Evolutionary conservation across 2,797 vertebrate genomes (phyloP).

Genomic region (Mycteria americana): DNA sequence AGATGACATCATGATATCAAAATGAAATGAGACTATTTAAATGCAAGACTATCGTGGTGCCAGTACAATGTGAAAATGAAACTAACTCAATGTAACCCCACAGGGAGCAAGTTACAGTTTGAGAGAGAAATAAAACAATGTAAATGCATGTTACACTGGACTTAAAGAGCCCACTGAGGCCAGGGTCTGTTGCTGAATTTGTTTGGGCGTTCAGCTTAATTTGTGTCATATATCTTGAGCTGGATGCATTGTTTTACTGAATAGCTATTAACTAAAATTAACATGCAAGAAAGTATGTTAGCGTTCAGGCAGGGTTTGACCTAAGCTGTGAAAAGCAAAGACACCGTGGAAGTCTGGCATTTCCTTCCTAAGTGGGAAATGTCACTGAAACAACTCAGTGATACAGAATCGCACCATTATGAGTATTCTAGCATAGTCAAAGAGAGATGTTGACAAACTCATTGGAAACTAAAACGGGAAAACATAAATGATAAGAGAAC

Average conservation of each 20-base stretch:
- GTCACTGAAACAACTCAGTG: background rate
- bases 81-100: conserved; percentile 54
- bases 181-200: conserved; percentile 44
- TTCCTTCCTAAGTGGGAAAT: background rate
- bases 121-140: conserved; percentile 66
- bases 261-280: conserved; percentile 67
- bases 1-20: conserved; percentile 49
- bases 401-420: background rate
- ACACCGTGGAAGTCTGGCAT: background rate
- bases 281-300: conserved; percentile 34
- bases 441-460: background rate
- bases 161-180: conserved; percentile 55
- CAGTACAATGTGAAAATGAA: conserved; percentile 61
- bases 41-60: conserved; percentile 49
- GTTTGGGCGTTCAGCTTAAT: conserved; percentile 56
- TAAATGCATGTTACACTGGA: conserved; percentile 58
- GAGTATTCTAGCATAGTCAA: background rate
- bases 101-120: conserved; percentile 52
- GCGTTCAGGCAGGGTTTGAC: conserved; percentile 36
- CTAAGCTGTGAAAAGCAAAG: conserved; percentile 52
- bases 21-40: conserved; percentile 73
- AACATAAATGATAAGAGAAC: background rate
- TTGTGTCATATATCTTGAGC: conserved; percentile 54
- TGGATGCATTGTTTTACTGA: conserved; percentile 42
- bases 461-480: background rate